Conservation (phyloP, 2,113 vertebrate genomes). For the Hippotragus niger region DNA sequence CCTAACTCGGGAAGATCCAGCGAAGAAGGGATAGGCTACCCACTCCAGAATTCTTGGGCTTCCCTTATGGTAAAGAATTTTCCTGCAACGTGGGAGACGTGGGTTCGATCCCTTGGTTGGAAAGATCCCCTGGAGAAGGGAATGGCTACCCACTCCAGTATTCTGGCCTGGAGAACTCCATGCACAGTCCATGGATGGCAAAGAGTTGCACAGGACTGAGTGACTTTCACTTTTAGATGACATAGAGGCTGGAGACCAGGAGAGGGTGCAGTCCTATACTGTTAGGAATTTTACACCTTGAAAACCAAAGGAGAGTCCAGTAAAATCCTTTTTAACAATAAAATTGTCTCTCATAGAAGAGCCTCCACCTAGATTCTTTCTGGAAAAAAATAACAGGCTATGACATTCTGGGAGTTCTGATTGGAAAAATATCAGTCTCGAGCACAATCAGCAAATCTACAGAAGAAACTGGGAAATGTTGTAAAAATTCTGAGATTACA, state of each 20-base stretch:
- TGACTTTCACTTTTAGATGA: neutral
- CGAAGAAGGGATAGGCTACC: neutral
- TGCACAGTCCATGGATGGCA: neutral
- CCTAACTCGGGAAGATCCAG: neutral
- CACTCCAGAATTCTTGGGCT: neutral
- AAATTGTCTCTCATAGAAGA: neutral
- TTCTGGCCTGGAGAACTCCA: neutral
- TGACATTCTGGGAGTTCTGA: neutral
- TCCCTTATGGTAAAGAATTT: neutral
- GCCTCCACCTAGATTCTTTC: neutral
- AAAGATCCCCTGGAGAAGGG: neutral
- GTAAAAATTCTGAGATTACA: neutral
- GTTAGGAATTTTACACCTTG: neutral
- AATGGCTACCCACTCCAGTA: neutral
- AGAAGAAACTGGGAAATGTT: neutral
- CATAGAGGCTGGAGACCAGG: neutral
- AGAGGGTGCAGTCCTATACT: fast-evolving
- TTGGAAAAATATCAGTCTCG: neutral
- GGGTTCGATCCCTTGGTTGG: neutral
- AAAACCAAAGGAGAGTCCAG: neutral
- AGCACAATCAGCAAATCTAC: neutral
- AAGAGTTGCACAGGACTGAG: neutral
- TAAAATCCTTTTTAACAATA: neutral
- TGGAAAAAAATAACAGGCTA: neutral
- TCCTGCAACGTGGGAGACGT: neutral